Evolutionary conservation across 2,113 vertebrate genomes (phyloP), one percentile per base, ranked within the genome.

Genomic region (Trichomycterus rosablanca): DNA sequence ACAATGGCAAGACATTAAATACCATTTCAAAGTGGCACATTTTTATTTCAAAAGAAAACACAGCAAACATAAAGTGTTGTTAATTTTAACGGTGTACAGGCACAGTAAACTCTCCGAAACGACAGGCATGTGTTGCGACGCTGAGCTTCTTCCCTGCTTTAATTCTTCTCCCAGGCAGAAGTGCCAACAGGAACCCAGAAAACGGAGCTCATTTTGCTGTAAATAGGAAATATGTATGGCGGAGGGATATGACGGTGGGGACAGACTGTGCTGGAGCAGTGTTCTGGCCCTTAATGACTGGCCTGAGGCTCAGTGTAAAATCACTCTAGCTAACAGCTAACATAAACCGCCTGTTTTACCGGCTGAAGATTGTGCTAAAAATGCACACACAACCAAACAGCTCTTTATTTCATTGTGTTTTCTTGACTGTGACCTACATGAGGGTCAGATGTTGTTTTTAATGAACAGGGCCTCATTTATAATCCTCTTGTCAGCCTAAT

Each of bases 1-100:
- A n/a, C 35, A 63, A 71, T 62, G 53, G 71, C 64, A 59, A 62
- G 50, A 61, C 64, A 65, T 70, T 77, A 73, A 75, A 75, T 53
- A 63, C 67, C 56, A 66, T 64, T 68, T 73, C 60, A 77, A 73
- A 66, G 39, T 62, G 70, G 50, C 67, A 53, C 57, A 28, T 51
- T 70, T 62, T 70, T 70, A 64, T 66, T 66, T 61, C 2, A 26
- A 28, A 53, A 65, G 49, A 70, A 52, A 52, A 67, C 39, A 34
- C 53, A 44, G 52, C 44, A 61, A 66, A 73, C 58, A 70, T 57
- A 73, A 68, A 73, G 61, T 46, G 50, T 7, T 51, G 65, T 76
- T 70, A 67, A 67, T 75, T 75, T 74, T 72, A 68, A 75, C 39
- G 57, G 52, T 19, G 60, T 37, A 26, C 45, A 46, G 54, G 32